Conservation (phyloP, 2,888 invertebrate genomes). For the Empis livida region DNA sequence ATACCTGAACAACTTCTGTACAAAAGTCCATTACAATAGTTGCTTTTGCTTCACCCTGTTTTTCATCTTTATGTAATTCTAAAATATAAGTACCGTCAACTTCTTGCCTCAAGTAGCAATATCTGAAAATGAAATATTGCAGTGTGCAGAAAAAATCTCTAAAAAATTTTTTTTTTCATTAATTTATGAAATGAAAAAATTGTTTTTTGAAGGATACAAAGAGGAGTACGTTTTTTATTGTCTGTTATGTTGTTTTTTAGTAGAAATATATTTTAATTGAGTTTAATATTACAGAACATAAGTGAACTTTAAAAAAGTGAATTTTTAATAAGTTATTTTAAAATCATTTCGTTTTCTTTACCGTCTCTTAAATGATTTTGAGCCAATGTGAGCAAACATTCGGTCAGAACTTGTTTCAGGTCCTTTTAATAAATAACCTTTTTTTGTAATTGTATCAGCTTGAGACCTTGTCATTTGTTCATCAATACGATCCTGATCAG, state of each 20-base stretch:
- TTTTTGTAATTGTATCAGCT: constrained; percentile 70
- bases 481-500: constrained; percentile 68
- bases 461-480: constrained; percentile 49
- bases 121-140: constrained; percentile 34
- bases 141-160: neutral
- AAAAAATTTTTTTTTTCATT: neutral
- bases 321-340: too few relatives aligned
- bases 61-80: constrained; percentile 87
- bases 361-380: constrained; percentile 82
- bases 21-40: constrained; percentile 91
- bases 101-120: constrained; percentile 80
- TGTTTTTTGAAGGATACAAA: too few relatives aligned
- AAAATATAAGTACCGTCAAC: constrained; percentile 84
- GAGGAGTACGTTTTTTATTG: too few relatives aligned
- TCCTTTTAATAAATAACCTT: constrained; percentile 83
- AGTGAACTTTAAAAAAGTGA: too few relatives aligned
- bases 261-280: too few relatives aligned
- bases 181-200: neutral
- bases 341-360: too few relatives aligned
- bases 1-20: constrained; percentile 71
- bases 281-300: too few relatives aligned
- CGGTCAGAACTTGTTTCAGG: constrained; percentile 82
- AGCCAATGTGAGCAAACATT: constrained; percentile 82
- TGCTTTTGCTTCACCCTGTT: constrained; percentile 79
- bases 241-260: too few relatives aligned